A percentile compares a stretch with the other conserved stretches of the same genome.
phyloP scores from a whole-genome alignment of 2,113 vertebrate species.

The Colius striatus region DNA sequence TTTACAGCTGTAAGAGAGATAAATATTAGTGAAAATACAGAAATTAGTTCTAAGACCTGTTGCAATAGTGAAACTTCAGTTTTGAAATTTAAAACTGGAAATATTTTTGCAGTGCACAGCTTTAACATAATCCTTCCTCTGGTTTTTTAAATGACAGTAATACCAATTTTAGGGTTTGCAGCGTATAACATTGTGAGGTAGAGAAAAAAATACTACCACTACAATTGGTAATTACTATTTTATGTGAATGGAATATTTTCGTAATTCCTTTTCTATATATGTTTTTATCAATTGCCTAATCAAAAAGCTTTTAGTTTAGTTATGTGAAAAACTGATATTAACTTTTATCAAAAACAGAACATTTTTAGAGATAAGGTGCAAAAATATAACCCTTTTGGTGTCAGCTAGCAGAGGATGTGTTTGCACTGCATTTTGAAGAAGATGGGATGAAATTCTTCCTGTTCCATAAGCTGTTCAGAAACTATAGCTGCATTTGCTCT shows the following conservation, averaged over 20 bases:
- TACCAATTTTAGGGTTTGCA: background rate
- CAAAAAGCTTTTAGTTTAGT: background rate
- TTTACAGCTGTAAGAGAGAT: constrained; percentile 78
- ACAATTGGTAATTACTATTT: background rate
- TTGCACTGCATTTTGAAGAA: background rate
- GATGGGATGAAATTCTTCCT: background rate
- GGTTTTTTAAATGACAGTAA: background rate
- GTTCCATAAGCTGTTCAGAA: background rate
- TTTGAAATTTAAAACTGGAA: background rate
- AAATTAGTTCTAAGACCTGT: background rate
- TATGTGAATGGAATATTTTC: background rate
- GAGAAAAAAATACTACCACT: background rate
- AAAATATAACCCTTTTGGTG: background rate
- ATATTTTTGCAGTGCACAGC: background rate
- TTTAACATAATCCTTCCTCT: background rate
- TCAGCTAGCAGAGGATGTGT: background rate
- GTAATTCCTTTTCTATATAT: background rate
- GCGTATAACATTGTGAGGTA: background rate
- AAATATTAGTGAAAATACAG: background rate
- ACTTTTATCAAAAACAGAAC: background rate
- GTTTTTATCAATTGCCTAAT: background rate
- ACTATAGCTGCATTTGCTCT: background rate
- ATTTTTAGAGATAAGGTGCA: background rate
- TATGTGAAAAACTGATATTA: background rate
- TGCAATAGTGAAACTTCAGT: background rate